A percentile compares a stretch with the other conserved stretches of the same genome.
Conservation (phyloP, 2,113 vertebrate species). For the Phrynosoma platyrhinos region DNA sequence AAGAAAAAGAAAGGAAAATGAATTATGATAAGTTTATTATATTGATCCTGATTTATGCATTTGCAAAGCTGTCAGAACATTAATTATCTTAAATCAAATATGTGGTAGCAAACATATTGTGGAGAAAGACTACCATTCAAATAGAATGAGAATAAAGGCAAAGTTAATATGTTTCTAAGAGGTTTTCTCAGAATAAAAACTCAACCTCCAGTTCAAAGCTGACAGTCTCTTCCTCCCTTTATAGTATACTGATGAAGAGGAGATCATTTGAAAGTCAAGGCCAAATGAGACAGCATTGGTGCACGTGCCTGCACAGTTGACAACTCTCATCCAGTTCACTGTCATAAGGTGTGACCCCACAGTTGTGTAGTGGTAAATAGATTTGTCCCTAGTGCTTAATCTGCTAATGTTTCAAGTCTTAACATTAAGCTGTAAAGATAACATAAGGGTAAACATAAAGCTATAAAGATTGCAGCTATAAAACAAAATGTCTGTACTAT, state of each 20-base stretch:
- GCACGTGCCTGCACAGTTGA: background rate
- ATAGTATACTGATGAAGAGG: background rate
- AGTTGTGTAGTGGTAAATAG: background rate
- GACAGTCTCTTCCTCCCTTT: background rate
- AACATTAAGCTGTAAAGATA: background rate
- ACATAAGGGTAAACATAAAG: background rate
- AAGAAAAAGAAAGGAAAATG: background rate
- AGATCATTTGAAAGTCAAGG: background rate
- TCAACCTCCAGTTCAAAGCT: constrained; percentile 27
- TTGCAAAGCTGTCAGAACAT: constrained; percentile 39
- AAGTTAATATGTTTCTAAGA: constrained; percentile 13
- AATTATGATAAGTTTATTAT: rapidly evolving
- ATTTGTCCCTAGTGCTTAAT: background rate
- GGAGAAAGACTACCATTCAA: constrained; percentile 2
- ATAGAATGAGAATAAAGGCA: background rate
- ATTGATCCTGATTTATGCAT: background rate
- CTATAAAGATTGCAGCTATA: background rate
- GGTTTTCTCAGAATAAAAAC: background rate
- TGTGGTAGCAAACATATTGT: background rate
- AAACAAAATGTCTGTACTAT: background rate
- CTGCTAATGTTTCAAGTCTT: background rate
- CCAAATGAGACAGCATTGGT: background rate
- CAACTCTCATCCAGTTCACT: background rate
- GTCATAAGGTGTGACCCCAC: background rate
- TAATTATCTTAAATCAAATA: constrained; percentile 34